A percentile compares a stretch with the other conserved stretches of the same genome.
Evolutionary conservation across 2,888 invertebrate genomes (phyloP).

Genomic region (Xylota sylvarum): DNA sequence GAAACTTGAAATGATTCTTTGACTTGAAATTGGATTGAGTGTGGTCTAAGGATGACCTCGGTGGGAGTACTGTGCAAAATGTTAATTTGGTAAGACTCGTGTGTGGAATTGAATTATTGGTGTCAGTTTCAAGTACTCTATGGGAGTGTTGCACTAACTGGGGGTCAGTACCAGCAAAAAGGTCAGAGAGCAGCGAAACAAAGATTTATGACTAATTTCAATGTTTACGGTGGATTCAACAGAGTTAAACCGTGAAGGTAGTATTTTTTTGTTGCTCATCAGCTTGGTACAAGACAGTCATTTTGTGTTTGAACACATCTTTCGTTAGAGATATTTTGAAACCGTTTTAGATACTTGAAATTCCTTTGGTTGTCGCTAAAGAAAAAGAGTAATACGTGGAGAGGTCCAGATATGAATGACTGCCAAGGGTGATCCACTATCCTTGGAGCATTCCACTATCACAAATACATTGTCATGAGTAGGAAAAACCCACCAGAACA

Average conservation of each 20-base stretch:
- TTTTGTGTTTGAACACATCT: too few relatives aligned
- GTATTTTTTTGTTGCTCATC: not conserved
- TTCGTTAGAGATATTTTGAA: too few relatives aligned
- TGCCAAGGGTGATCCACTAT: too few relatives aligned
- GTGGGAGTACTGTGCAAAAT: not conserved
- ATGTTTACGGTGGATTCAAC: not conserved
- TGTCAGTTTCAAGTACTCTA: not conserved
- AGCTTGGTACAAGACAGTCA: not conserved
- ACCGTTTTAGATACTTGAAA: too few relatives aligned
- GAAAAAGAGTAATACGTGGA: too few relatives aligned
- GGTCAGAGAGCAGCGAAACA: not conserved
- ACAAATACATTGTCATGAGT: too few relatives aligned
- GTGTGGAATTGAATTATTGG: not conserved
- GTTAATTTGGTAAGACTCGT: not conserved
- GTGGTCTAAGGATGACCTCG: not conserved
- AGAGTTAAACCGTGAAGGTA: not conserved
- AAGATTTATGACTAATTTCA: not conserved
- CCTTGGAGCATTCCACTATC: too few relatives aligned
- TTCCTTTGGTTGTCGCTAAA: too few relatives aligned
- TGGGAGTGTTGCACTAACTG: not conserved
- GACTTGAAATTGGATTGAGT: constrained; percentile 13
- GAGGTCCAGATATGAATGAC: too few relatives aligned
- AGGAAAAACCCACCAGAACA: too few relatives aligned
- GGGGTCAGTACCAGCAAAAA: not conserved
- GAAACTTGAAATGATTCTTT: constrained; percentile 15